These are phyloP conservation scores for Chiridota heheva DNA, from an alignment of 35 echinoderm and acorn worm species.

Conservation along the genomic window DNA sequence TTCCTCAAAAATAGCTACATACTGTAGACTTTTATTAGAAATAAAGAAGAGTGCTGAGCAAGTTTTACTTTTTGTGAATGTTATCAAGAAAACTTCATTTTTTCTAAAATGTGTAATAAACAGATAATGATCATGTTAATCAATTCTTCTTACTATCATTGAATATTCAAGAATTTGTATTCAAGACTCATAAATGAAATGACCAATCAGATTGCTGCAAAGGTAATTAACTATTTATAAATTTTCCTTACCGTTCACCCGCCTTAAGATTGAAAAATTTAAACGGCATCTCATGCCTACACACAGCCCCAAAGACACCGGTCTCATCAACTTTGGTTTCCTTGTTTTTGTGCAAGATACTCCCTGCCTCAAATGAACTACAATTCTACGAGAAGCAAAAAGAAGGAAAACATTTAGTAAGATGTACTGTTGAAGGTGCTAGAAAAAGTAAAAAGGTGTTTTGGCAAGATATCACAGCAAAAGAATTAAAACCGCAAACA, in stretches of 20 bases:
- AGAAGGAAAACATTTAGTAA: neutral
- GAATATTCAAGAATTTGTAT: neutral
- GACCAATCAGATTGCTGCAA: neutral
- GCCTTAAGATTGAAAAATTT: neutral
- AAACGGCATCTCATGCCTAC: conserved; percentile 19
- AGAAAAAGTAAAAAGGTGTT: no score
- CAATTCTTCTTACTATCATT: neutral
- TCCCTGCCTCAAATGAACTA: conserved; percentile 9
- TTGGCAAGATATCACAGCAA: no score
- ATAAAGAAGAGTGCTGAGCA: no score
- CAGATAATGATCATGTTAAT: neutral
- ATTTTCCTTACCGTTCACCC: conserved; percentile 13
- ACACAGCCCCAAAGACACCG: conserved; percentile 7
- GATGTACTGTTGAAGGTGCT: no score
- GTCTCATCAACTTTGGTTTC: conserved; percentile 12
- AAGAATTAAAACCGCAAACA: no score
- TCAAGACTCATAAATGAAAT: neutral
- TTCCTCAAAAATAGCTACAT: no score
- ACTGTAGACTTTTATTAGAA: no score
- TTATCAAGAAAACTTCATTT: neutral
- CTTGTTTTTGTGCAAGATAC: neutral
- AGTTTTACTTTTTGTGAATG: neutral
- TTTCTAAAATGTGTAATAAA: neutral
- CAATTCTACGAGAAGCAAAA: neutral
- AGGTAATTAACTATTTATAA: neutral